Evolutionary conservation across 2,888 invertebrate species (phyloP), one percentile per base, ranked within the genome.

Genomic region (Glyphotaelius pellucidus): DNA sequence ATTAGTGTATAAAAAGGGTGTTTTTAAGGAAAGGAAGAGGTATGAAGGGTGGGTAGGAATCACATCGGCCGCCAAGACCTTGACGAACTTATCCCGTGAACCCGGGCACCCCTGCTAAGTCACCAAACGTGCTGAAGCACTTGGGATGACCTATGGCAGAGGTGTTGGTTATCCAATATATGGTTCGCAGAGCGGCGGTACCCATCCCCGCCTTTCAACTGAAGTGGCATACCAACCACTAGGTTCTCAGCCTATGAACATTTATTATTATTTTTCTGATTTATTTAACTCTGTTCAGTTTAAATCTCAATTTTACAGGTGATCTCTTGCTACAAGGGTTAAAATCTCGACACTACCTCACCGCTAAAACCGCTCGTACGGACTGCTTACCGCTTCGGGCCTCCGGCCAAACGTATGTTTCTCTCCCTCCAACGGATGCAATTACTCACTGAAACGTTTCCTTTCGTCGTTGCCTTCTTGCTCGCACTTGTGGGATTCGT

Each of bases 351-450:
- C 86, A 86, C 86, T 86, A 14, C 86, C 25, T 47, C 42, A 86
- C 42, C 86, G 42, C 86, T 47, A 86, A 85, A 47, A 47, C 86
- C 30, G 81, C 15, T 86, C 14, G n/a, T 86, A 86, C 52, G 47
- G 47, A 15, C 42, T 38, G 25, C 15, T n/a, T 86, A 86, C 86
- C 52, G 86, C 86, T 86, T 86, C 86, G 42, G 86, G 86, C 38
- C 12, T 47, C n/a, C 86, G 32, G 19, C 9, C n/a, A 52, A 86
- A 86, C 86, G 42, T 42, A 86, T 86, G 86, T 42, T 86, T 47
- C n/a, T 86, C 47, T 42, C 42, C 86, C 86, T 42, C 47, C 14
- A 86, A 42, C 86, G 86, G 86, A 86, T 86, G 86, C 86, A 86
- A 86, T 86, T 86, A 86, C 86, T 86, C 86, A 86, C 30, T 31